These are phyloP conservation scores for Nematostella vectensis DNA, from an alignment of 92 coral and sea anemone genomes.

Conservation along the genomic window DNA sequence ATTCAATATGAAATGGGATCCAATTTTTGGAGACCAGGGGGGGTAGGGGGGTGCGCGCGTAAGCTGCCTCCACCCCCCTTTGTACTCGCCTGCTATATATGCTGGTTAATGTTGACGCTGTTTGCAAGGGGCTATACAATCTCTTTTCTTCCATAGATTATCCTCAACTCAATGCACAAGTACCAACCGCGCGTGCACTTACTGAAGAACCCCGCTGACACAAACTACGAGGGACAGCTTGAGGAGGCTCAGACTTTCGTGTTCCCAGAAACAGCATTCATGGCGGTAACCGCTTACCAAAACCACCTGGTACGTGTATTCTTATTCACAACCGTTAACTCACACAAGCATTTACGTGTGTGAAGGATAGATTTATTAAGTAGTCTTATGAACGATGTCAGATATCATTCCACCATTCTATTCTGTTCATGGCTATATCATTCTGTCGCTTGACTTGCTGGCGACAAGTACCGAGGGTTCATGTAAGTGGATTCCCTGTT, in stretches of 20 bases:
- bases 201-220: constrained; percentile 33
- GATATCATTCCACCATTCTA: too few species aligned
- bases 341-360: not conserved
- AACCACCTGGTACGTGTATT: constrained; percentile 57
- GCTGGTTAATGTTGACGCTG: too few species aligned
- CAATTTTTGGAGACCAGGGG: too few species aligned
- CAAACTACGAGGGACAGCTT: constrained; percentile 33
- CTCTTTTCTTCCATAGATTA: constrained; percentile 34
- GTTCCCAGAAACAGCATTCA: constrained; percentile 76
- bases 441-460: too few species aligned
- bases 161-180: constrained; percentile 79
- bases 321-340: not conserved
- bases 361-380: not conserved
- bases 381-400: too few species aligned
- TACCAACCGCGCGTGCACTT: constrained; percentile 82
- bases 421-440: too few species aligned
- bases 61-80: too few species aligned
- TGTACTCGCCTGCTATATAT: too few species aligned
- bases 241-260: constrained; percentile 55
- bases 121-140: too few species aligned
- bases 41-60: too few species aligned
- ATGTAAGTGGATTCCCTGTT: not conserved
- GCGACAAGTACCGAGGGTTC: not conserved
- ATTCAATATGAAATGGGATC: too few species aligned
- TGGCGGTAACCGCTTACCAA: constrained; percentile 89